phyloP scores from a whole-genome alignment of 1,140 invertebrate genomes.

The Plodia interpunctella region DNA sequence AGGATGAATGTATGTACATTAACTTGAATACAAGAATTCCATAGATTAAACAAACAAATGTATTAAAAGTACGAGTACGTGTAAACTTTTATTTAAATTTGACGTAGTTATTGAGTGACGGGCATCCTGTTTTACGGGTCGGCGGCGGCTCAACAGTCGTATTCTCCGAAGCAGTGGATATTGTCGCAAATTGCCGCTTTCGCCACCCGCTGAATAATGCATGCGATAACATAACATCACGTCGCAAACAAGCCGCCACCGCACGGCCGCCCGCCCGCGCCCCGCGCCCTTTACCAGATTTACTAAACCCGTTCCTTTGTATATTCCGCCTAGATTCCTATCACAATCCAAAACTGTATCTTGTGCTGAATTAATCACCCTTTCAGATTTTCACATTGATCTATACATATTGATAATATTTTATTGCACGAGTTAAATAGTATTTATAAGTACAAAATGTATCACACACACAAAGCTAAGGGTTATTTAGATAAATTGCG shows the following conservation, averaged over 20 bases:
- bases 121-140: conserved; percentile 63
- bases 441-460: too few relatives aligned
- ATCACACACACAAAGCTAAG: too few relatives aligned
- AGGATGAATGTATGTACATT: background rate
- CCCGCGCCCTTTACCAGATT: conserved; percentile 15
- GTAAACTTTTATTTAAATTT: conserved; percentile 61
- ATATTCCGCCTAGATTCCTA: conserved; percentile 29
- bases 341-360: conserved; percentile 6
- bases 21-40: background rate
- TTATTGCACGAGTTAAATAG: too few relatives aligned
- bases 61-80: background rate
- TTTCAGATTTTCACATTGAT: background rate
- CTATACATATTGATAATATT: too few relatives aligned
- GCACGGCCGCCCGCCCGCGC: conserved; percentile 20
- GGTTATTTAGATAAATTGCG: too few relatives aligned
- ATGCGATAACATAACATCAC: conserved; percentile 75
- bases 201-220: conserved; percentile 73
- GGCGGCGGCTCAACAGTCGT: conserved; percentile 64
- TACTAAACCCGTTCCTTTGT: conserved; percentile 32
- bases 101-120: conserved; percentile 64
- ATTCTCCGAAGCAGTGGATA: conserved; percentile 72
- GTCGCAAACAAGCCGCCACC: conserved; percentile 32
- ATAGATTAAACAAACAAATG: background rate
- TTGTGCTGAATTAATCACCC: background rate
- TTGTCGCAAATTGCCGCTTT: conserved; percentile 76